These are phyloP conservation scores for Eupelmus urozonus DNA, from an alignment of 2,888 invertebrate species.

Conservation along the genomic window DNA sequence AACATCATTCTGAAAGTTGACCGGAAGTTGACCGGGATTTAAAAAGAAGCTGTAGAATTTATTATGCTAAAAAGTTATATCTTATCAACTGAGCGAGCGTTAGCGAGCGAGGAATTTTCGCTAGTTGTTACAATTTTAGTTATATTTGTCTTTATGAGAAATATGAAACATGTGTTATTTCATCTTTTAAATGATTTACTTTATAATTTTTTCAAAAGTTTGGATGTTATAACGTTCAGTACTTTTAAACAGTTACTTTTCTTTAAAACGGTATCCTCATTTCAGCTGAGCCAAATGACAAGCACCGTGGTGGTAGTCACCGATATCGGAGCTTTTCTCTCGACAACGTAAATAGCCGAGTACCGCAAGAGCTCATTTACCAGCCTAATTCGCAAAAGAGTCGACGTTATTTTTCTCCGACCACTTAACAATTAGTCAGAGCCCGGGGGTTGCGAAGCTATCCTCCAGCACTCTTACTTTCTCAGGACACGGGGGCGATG, in stretches of 20 bases:
- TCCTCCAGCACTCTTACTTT: slow-evolving; percentile 24
- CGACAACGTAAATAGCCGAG: neutral
- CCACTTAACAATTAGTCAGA: slow-evolving; percentile 34
- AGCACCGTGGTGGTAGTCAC: neutral
- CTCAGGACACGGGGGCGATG: neutral
- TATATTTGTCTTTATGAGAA: no score
- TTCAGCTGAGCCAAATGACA: neutral
- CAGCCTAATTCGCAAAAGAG: neutral
- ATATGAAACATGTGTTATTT: no score
- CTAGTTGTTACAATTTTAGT: no score
- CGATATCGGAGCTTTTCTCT: neutral
- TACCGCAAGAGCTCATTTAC: slow-evolving; percentile 14
- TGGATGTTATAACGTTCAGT: no score
- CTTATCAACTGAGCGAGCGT: no score
- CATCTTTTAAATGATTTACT: no score
- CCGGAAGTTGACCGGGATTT: no score
- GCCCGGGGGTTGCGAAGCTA: neutral
- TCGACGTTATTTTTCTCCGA: slow-evolving; percentile 25
- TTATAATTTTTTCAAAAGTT: no score
- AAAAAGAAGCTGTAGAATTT: no score
- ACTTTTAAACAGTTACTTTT: neutral
- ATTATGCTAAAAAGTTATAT: no score
- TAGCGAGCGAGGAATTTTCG: no score
- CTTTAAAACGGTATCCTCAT: neutral
- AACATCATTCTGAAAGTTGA: no score